These are phyloP conservation scores for Aurelia sp. DNA, from an alignment of 30 jellyfish, hydroid and myxozoan species.

Conservation along the genomic window DNA sequence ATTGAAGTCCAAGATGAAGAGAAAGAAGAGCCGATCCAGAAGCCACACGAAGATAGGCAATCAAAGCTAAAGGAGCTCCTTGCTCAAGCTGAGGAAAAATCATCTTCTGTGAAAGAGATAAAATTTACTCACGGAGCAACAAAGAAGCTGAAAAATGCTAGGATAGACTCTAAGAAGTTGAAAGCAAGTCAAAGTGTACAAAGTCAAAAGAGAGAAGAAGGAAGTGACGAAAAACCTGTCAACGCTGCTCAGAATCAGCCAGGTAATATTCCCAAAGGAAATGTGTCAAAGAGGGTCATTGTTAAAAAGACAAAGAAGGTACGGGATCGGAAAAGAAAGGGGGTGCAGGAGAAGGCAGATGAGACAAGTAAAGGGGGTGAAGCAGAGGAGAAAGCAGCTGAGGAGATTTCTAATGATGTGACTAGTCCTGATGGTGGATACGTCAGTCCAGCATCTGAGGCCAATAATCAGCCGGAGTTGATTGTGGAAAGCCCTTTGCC, in stretches of 20 bases:
- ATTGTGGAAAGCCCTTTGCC: neutral
- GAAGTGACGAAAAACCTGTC: neutral
- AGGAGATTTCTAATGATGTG: neutral
- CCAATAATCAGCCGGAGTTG: conserved; percentile 9
- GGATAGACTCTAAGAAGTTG: conserved; percentile 28
- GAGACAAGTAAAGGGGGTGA: neutral
- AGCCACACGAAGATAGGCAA: conserved; percentile 3
- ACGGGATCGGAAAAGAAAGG: neutral
- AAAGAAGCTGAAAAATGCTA: conserved; percentile 48
- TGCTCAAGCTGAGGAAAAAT: conserved; percentile 3
- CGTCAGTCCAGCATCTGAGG: conserved; percentile 13
- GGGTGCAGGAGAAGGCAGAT: neutral
- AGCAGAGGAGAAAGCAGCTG: neutral
- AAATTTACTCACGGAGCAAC: conserved; percentile 46
- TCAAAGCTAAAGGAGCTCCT: conserved; percentile 31
- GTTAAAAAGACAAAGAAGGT: neutral
- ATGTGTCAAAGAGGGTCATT: neutral
- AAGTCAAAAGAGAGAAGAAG: conserved; percentile 1
- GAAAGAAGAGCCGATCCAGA: neutral
- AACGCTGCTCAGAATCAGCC: neutral
- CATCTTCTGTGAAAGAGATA: neutral
- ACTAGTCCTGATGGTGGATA: conserved; percentile 29
- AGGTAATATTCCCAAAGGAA: neutral
- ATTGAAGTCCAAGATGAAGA: conserved; percentile 7
- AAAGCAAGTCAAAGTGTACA: neutral